These are phyloP conservation scores for Apteryx mantelli DNA, from an alignment of 2,113 vertebrate species.

Conservation along the genomic window DNA sequence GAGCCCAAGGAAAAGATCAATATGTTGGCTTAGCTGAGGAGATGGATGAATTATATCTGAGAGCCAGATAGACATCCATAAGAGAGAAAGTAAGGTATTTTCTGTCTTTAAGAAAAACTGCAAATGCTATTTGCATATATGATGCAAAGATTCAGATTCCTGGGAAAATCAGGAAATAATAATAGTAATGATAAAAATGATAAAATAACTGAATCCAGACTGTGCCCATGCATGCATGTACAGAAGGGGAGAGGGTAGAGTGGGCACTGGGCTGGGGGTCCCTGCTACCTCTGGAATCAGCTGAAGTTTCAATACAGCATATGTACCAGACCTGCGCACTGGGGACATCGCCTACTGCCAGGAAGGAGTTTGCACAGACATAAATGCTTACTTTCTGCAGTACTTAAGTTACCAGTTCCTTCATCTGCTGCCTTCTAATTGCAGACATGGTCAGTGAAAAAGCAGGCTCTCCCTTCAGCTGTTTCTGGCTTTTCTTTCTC, in stretches of 20 bases:
- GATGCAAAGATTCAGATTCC: neutral
- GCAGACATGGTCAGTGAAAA: neutral
- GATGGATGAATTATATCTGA: accelerated
- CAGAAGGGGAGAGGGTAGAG: neutral
- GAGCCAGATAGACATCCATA: neutral
- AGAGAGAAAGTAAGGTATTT: neutral
- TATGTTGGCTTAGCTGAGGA: neutral
- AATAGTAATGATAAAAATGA: neutral
- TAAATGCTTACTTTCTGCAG: neutral
- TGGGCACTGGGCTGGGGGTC: accelerated
- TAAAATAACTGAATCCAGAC: neutral
- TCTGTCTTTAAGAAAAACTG: neutral
- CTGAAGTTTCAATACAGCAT: neutral
- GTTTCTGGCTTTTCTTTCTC: neutral
- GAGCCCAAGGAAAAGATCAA: conserved; percentile 27
- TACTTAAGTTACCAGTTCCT: neutral
- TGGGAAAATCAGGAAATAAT: neutral
- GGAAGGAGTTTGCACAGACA: neutral
- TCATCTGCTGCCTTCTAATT: neutral
- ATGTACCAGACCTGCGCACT: accelerated
- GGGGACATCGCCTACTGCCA: neutral
- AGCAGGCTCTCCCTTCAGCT: neutral
- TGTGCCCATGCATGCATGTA: too few relatives aligned
- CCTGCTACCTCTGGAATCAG: neutral
- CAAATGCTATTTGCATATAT: neutral